Evolutionary conservation across 64 coral and sea anemone species (phyloP), one percentile per base, ranked within the genome.

Genomic region (Dendrophyllia cribrosa): DNA sequence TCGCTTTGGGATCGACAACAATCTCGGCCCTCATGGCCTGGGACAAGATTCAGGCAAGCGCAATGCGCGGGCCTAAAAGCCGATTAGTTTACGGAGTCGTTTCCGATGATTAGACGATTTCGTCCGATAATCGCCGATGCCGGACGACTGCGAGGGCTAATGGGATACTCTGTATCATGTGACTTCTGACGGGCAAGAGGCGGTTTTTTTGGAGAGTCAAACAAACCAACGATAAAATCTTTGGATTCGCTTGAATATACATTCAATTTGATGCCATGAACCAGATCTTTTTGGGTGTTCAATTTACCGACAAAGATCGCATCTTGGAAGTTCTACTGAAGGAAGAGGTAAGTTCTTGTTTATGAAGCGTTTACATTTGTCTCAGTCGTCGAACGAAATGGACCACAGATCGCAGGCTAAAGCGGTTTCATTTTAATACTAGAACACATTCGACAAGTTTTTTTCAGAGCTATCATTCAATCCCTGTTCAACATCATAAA

Each of bases 301-400:
- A 70, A 70, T 70, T 26, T 70, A 26, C n/a, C n/a, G 67, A 70
- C 67, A 70, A 70, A 70, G 67, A 70, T 70, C 67, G 67, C 20
- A 24, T 70, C 20, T 70, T 70, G 20, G 67, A 70, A 26, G 67
- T 70, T 70, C 67, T 70, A 70, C 67, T 70, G 24, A 24, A 70
- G 9, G 67, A 70, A 70, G 67, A 20, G 67, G 67, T 70, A 70
- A 70, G 67, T 70, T 24, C 20, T 24, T 25, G 22, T 70, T 70
- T 9, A 70, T 21, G 24, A 70, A 70, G 67, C 24, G 51, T 53
- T 53, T 53, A 53, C 51, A 53, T 53, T 53, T 53, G 51, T 53
- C 51, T 53, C 51, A 53, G 51, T 53, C 51, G 51, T 53, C 51
- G 51, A 53, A 53, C 51, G 51, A 53, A 53, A 53, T 53, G 51